Evolutionary conservation across 2,113 vertebrate species (phyloP).

Genomic region (Isurus oxyrinchus): DNA sequence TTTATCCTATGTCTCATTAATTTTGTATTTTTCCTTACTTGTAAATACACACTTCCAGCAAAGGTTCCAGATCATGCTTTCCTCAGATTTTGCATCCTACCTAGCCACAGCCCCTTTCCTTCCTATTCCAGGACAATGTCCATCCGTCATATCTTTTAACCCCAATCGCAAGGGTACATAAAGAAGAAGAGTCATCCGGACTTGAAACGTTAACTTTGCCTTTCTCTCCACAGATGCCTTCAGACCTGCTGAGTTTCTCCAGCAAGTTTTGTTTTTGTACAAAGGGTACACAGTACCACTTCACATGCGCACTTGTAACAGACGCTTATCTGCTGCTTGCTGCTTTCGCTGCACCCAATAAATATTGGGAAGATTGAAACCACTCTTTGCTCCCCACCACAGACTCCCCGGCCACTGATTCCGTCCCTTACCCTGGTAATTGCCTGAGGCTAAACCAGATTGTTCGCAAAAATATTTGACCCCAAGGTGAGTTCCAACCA

Average conservation of each 20-base stretch:
- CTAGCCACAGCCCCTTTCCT: not conserved
- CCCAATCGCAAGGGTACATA: not conserved
- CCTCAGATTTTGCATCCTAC: not conserved
- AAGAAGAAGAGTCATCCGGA: too few species aligned
- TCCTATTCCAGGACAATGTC: not conserved
- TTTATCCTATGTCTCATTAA: slow-evolving; percentile 30
- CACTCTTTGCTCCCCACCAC: too few species aligned
- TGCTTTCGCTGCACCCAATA: not conserved
- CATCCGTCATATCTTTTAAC: not conserved
- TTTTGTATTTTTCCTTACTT: not conserved
- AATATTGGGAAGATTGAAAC: too few species aligned
- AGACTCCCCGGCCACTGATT: too few species aligned
- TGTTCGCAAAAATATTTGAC: too few species aligned
- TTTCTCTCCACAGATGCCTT: too few species aligned
- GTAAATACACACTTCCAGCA: not conserved
- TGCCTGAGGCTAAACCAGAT: too few species aligned
- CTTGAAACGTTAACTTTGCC: too few species aligned
- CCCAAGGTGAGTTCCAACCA: too few species aligned
- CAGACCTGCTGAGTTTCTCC: too few species aligned
- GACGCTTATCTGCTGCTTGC: not conserved
- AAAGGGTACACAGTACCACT: not conserved
- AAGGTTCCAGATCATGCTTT: not conserved
- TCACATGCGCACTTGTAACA: not conserved
- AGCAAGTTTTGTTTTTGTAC: too few species aligned
- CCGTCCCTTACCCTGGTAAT: too few species aligned